Conservation (phyloP, 92 coral and sea anemone genomes). For the Porites cylindrica region DNA sequence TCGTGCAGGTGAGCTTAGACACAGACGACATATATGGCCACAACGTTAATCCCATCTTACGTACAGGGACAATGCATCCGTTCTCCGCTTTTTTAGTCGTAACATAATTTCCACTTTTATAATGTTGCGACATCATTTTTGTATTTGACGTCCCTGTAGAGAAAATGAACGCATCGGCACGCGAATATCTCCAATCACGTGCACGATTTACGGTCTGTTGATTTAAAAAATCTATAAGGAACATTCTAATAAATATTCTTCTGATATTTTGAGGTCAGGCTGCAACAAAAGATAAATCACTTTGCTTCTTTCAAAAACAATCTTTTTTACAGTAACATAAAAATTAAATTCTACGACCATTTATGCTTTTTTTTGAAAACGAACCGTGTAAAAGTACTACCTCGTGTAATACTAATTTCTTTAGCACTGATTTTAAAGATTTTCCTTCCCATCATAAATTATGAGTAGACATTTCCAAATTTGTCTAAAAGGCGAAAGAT, state of each 20-base stretch:
- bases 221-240: too few relatives aligned
- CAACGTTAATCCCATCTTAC: slow-evolving; percentile 20
- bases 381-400: background rate
- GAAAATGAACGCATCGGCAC: background rate
- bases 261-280: background rate
- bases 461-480: background rate
- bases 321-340: background rate
- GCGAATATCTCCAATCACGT: too few relatives aligned
- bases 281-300: background rate
- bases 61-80: background rate
- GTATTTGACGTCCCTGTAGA: background rate
- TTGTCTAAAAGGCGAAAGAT: background rate
- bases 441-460: too few relatives aligned
- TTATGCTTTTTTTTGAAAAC: too few relatives aligned
- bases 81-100: background rate
- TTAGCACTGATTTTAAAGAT: too few relatives aligned
- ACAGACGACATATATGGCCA: background rate
- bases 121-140: background rate
- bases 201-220: too few relatives aligned
- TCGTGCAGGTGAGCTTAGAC: background rate
- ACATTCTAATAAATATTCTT: background rate
- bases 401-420: background rate
- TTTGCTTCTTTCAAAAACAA: background rate
- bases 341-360: too few relatives aligned
- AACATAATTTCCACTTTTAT: background rate